Evolutionary conservation across 1,140 invertebrate species (phyloP), one percentile per base, ranked within the genome.

Genomic region (Tetramorium parvispinum): DNA sequence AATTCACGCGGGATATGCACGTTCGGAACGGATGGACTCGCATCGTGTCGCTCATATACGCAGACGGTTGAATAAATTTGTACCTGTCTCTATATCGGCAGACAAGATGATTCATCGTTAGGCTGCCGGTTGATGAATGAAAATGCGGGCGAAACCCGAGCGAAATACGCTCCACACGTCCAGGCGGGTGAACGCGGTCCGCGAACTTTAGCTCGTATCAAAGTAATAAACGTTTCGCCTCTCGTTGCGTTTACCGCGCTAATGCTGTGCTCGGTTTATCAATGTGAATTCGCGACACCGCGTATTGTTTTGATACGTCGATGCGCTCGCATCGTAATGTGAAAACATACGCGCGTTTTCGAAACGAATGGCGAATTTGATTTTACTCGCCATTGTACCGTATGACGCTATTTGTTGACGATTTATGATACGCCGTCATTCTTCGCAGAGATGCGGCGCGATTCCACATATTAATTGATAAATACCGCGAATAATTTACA

Each of bases 91-190:
- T 75, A 40, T 81, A 88, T 85, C 71, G 87, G 24, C 88, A 63
- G 77, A 83, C 87, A 70, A 89, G 71, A 88, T 89, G 88, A 89
- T 86, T 89, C 87, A 89, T 89, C 76, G 82, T 55, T 85, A 63
- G 40, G 68, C 51, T 46, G 81, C 51, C 40, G 61, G 61, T 86
- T 89, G 85, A 89, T 89, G 87, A 89, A 89, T 89, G 88, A 89
- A 89, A 89, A 89, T 89, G 87, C 68, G 55, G 43, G 79, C 73
- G 85, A 70, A 65, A 70, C 55, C 75, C 73, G 65, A 85, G 40
- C 75, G 76, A 86, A 88, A 89, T 81, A 76, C 65, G 78, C 79
- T 32, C 49, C 21, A 13, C 43, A 55, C 81, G 70, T 86, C 32
- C 21, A 16, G 18, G 10, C 10, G 40, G 40, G 68, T 73, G 66